Evolutionary conservation across 2,888 invertebrate genomes (phyloP).

Genomic region (Agapostemon virescens): DNA sequence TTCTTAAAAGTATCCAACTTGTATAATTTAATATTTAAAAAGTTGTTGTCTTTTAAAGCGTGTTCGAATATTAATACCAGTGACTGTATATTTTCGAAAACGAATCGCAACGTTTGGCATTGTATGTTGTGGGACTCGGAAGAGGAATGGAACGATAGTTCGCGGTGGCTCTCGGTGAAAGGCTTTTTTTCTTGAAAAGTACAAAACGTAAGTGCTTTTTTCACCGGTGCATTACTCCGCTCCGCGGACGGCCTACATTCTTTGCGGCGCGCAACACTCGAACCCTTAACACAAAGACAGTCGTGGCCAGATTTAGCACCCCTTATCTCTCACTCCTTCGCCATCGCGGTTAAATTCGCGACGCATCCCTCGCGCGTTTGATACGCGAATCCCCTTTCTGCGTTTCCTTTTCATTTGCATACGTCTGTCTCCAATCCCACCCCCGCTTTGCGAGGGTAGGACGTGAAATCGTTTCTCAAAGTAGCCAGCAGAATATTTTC

Average conservation of each 20-base stretch:
- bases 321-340: background rate
- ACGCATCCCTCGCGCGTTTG: conserved; percentile 21
- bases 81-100: conserved; percentile 5
- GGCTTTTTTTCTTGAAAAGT: conserved; percentile 30
- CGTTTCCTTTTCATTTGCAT: background rate
- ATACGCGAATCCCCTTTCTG: background rate
- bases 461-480: conserved; percentile 28
- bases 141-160: conserved; percentile 38
- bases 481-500: background rate
- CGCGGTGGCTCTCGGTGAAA: conserved; percentile 49
- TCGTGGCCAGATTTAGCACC: conserved; percentile 35
- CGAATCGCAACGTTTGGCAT: conserved; percentile 30
- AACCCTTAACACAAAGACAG: conserved; percentile 50
- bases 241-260: conserved; percentile 61
- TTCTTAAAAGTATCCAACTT: too few species aligned
- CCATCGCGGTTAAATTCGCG: conserved; percentile 5
- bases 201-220: conserved; percentile 63
- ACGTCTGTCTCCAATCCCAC: background rate
- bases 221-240: conserved; percentile 58
- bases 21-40: too few species aligned
- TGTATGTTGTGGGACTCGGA: conserved; percentile 43
- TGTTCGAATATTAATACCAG: too few species aligned
- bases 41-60: too few species aligned
- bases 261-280: conserved; percentile 32
- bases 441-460: background rate